These are phyloP conservation scores for Micromesistius poutassou DNA, from an alignment of 2,797 vertebrate species.

Conservation along the genomic window DNA sequence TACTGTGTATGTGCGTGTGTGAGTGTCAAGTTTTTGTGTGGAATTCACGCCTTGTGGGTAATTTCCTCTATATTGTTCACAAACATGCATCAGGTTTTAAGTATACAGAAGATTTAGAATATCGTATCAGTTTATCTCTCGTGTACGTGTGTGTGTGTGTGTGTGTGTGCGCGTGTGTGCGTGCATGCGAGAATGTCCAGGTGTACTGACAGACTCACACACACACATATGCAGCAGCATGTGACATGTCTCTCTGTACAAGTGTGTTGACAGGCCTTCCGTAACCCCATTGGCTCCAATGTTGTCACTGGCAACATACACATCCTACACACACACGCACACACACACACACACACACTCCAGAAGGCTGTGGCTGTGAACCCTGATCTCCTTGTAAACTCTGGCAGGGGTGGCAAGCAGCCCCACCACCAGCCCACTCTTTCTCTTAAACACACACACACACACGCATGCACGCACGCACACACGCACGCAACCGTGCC, in stretches of 20 bases:
- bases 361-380: conserved; percentile 58
- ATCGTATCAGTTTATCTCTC: not conserved
- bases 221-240: conserved; percentile 13
- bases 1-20: not conserved
- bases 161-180: not conserved
- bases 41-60: too few species aligned
- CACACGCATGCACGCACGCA: conserved; percentile 14
- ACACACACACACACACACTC: conserved; percentile 16
- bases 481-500: conserved; percentile 3
- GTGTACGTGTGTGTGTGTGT: conserved; percentile 6
- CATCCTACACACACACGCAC: not conserved
- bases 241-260: conserved; percentile 11
- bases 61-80: not conserved
- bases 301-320: conserved; percentile 11
- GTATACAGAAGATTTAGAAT: not conserved
- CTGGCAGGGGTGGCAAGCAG: conserved; percentile 26
- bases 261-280: conserved; percentile 22
- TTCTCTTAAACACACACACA: not conserved
- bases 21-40: not conserved
- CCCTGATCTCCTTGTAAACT: conserved; percentile 49
- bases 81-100: not conserved
- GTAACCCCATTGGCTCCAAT: conserved; percentile 33
- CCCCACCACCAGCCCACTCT: conserved; percentile 18
- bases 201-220: not conserved
- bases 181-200: not conserved